Evolutionary conservation across 2,797 vertebrate genomes (phyloP), one percentile per base, ranked within the genome.

Genomic region (Pseudopleuronectes americanus): DNA sequence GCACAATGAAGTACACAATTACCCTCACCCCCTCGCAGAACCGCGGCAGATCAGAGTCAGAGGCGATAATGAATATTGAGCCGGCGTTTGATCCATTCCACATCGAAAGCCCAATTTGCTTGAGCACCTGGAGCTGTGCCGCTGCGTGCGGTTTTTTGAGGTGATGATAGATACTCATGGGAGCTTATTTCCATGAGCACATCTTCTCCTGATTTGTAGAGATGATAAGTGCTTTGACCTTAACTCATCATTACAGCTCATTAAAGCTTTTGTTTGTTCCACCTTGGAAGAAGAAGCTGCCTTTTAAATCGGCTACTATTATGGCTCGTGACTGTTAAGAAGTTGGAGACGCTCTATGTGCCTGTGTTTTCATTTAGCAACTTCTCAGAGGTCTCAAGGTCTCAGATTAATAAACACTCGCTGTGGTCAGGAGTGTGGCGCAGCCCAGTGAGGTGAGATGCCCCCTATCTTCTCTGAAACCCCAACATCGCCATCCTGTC

Each of bases 31-130:
- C 60, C 89, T 82, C 77, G 54, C 73, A 62, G 79, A 84, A 68
- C 83, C 31, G 60, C 79, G 62, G 81, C 85, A 92, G 92, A 95
- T 95, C 96, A 94, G 95, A 94, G 95, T 95, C 93, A 94, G 95
- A 92, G 92, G 96, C 96, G 97, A 95, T 96, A 96, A 97, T 97
- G 96, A 97, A 97, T 97, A 96, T 96, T 96, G 96, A 97, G 96
- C 96, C 94, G 93, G 94, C 92, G 96, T 96, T 97, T 97, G 96
- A 97, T 96, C 95, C 89, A 94, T 97, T 96, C 94, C 95, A 94
- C 95, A 93, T 95, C 94, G 94, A 96, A 96, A 85, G 96, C 95
- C 95, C 96, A 96, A 96, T 97, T 97, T 96, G 95, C 96, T 94
- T 83, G 88, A 96, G 95, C 96, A 96, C 96, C 96, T 97, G 96